Base-by-base conservation (phyloP, 2,113 vertebrate species). In the Syngnathus scovelli region DNA sequence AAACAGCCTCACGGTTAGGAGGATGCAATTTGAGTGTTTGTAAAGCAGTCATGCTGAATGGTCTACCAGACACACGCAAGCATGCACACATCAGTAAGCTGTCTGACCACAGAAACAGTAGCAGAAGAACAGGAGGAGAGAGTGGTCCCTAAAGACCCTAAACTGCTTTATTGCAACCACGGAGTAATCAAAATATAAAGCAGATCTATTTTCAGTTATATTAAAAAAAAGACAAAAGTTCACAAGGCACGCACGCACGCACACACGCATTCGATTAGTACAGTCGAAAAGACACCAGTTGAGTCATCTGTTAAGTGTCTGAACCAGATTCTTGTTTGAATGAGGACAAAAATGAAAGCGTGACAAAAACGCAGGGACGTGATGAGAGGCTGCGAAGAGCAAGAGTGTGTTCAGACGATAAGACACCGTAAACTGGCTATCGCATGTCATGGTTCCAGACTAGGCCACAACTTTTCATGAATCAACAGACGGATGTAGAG, bases 1-100 rank as follows among this genome's bases (percentile, higher is more conserved):
- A 85, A 77, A 74, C 72, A 83, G 67, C 63, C 70, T 49, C 33
- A 10, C 43, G 37, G 61, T 41, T 41, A 44, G 41, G 36, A 38
- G 38, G 72, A 58, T 74, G 75, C 62, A 61, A 72, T 58, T 41
- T 54, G 63, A 80, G 66, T 71, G 58, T 72, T 67, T 12, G n/a
- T 72, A 76, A 68, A 76, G 78, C 72, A 65, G 62, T 75, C 38
- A 60, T 27, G 10, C 61, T 64, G 80, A 88, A 70, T 82, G 69
- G 74, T 82, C 72, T 78, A 81, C 59, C 82, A 88, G 77, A 86
- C 83, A 85, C 78, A 89, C 71, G 69, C 85, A 86, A 82, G 88
- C 83, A 72, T 51, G 83, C 83, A 83, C 78, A 89, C 73, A 70
- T 84, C n/a, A 46, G 39, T 61, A 69, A 62, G 49, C 58, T 73